These are phyloP conservation scores for Scaptomyza pallida DNA, from an alignment of 1,140 invertebrate genomes.

Conservation along the genomic window DNA sequence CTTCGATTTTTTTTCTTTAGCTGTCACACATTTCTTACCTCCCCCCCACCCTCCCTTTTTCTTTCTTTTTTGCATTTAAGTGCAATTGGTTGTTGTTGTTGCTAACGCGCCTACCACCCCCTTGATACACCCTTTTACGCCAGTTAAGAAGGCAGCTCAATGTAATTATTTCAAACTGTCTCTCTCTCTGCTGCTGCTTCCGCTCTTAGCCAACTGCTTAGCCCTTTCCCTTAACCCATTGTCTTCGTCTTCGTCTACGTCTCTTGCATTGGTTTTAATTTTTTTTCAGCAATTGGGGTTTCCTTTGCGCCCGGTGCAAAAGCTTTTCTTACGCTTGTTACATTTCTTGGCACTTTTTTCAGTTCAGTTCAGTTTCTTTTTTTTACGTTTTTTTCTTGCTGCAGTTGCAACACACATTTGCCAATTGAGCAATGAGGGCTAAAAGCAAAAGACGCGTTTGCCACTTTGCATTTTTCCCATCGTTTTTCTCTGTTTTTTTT, in stretches of 20 bases:
- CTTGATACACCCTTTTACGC: neutral
- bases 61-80: too few relatives aligned
- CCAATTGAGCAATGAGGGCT: slow-evolving; percentile 68
- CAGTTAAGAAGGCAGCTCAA: slow-evolving; percentile 35
- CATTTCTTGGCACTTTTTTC: slow-evolving; percentile 47
- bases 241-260: neutral
- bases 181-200: slow-evolving; percentile 61
- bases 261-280: slow-evolving; percentile 29
- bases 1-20: slow-evolving; percentile 51
- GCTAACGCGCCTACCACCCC: slow-evolving; percentile 2
- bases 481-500: neutral
- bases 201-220: slow-evolving; percentile 49
- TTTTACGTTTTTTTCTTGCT: slow-evolving; percentile 6
- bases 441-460: slow-evolving; percentile 12
- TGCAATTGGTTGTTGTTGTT: too few relatives aligned
- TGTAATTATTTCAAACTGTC: slow-evolving; percentile 81
- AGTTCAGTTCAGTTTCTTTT: neutral
- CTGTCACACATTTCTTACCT: slow-evolving; percentile 9
- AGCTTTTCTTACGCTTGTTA: slow-evolving; percentile 65
- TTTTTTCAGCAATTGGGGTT: slow-evolving; percentile 41
- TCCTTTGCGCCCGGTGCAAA: slow-evolving; percentile 53
- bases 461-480: slow-evolving; percentile 20
- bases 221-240: slow-evolving; percentile 10
- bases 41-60: too few relatives aligned
- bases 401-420: slow-evolving; percentile 55